Evolutionary conservation across 1,140 invertebrate species (phyloP).

Genomic region (Dreissena rostriformis): DNA sequence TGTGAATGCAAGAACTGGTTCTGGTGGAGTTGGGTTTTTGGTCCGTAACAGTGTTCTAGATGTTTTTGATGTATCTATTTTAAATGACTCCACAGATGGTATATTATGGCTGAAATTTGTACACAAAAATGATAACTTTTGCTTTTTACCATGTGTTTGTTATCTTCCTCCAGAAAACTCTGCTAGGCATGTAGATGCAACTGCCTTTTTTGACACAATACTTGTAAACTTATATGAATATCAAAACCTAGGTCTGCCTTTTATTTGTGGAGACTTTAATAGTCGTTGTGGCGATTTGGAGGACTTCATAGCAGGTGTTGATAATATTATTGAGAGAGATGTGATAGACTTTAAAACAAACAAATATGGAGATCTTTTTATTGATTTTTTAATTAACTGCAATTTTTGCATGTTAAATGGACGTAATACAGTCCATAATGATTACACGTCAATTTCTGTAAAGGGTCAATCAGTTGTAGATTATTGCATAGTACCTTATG

Average conservation of each 20-base stretch:
- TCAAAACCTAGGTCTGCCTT: slow-evolving; percentile 40
- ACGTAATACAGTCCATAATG: not conserved
- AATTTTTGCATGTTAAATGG: slow-evolving; percentile 34
- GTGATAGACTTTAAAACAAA: slow-evolving; percentile 38
- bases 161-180: slow-evolving; percentile 17
- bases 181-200: not conserved
- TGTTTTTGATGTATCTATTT: no score
- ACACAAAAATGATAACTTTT: no score
- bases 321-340: slow-evolving; percentile 13
- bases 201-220: slow-evolving; percentile 24
- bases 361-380: slow-evolving; percentile 25
- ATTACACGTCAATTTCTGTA: slow-evolving; percentile 25
- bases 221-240: slow-evolving; percentile 14
- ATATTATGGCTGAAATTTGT: no score
- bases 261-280: slow-evolving; percentile 46
- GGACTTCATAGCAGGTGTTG: no score
- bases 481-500: slow-evolving; percentile 23
- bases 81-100: no score
- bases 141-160: slow-evolving; percentile 6
- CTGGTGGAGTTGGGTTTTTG: no score
- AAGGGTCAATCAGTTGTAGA: slow-evolving; percentile 40
- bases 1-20: no score
- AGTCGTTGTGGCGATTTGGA: slow-evolving; percentile 22
- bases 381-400: slow-evolving; percentile 9
- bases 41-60: no score